Percentiles rank a stretch among this genome's conserved stretches.
phyloP scores from a whole-genome alignment of 2,888 invertebrate genomes.

The Ormyrus nitidulus region DNA sequence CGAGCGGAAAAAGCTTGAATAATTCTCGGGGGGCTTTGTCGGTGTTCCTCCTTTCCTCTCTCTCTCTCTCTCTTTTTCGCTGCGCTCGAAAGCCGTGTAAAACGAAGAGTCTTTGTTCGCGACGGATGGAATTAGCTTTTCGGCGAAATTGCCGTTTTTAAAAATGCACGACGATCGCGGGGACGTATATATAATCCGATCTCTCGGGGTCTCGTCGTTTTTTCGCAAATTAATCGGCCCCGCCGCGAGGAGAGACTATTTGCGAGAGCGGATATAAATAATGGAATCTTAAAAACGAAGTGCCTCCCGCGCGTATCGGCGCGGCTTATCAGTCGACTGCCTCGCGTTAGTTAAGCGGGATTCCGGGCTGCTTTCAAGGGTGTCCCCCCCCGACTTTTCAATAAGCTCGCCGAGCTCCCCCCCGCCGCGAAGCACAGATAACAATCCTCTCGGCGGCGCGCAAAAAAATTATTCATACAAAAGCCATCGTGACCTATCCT shows the following conservation, averaged over 20 bases:
- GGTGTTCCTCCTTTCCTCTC: background rate
- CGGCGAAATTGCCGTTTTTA: conserved; percentile 28
- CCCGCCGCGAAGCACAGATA: background rate
- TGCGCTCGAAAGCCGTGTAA: background rate
- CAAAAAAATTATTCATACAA: conserved; percentile 10
- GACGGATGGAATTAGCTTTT: conserved; percentile 31
- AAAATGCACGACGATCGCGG: background rate
- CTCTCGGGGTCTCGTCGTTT: background rate
- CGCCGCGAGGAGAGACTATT: background rate
- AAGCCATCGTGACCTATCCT: background rate
- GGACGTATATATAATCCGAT: background rate
- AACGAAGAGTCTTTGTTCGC: conserved; percentile 10
- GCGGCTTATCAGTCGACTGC: too few relatives aligned
- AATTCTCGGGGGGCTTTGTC: conserved; percentile 39
- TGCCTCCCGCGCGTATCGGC: too few relatives aligned
- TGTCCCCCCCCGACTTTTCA: background rate
- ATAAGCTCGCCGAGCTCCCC: background rate
- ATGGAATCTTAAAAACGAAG: too few relatives aligned
- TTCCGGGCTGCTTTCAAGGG: too few relatives aligned
- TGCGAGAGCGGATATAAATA: background rate
- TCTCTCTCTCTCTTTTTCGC: background rate
- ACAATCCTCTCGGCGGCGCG: background rate
- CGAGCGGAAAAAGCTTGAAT: conserved; percentile 49
- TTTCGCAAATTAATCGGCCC: background rate
- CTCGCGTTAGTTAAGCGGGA: too few relatives aligned